Evolutionary conservation across 92 coral and sea anemone species (phyloP), one percentile per base, ranked within the genome.

Genomic region (Montipora capitata): DNA sequence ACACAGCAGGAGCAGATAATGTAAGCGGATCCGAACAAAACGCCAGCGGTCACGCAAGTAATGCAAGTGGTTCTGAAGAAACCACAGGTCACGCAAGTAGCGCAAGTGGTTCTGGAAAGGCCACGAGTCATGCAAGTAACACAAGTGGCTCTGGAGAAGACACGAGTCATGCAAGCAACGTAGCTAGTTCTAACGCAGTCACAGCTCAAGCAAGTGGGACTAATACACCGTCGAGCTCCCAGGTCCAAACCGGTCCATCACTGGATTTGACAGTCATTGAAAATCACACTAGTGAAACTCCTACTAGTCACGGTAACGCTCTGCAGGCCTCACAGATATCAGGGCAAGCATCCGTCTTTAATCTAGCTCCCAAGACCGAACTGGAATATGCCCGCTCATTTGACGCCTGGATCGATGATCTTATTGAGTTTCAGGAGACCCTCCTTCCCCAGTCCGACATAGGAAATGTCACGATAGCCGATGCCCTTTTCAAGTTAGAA

Each of bases 371-470:
- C 4, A 65, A 65, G 40, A 15, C 39, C 42, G 40, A 65, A 38
- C 70, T 65, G 70, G 70, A 65, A 38, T 5, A 65, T 65, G 70
- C 70, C 70, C 40, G 10, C 70, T 65, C 70, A 65, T 20, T 65
- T 65, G 70, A 17, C 10, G 14, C 15, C 27, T 4, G 0, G 15
- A n/a, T n/a, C 15, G 15, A 51, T 11, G 57, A 51, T 51, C 2
- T 0, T 27, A 11, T 48, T 6, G 59, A 12, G 63, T 74, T 45
- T 74, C 76, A 71, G 38, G 76, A 71, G 54, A 71, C 76, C n/a
- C 43, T 71, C 16, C 54, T 39, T 7, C 52, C 45, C 11, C 4
- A 14, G 41, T 10, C 14, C 4, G 76, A 13, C 0, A 14, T 20
- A 9, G 76, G 13, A 18, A n/a, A 40, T 10, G 79, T 65, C 59